A percentile compares a stretch with the other conserved stretches of the same genome.
Conservation (phyloP, 2,888 invertebrate species). For the Leptinotarsa tumamoca region DNA sequence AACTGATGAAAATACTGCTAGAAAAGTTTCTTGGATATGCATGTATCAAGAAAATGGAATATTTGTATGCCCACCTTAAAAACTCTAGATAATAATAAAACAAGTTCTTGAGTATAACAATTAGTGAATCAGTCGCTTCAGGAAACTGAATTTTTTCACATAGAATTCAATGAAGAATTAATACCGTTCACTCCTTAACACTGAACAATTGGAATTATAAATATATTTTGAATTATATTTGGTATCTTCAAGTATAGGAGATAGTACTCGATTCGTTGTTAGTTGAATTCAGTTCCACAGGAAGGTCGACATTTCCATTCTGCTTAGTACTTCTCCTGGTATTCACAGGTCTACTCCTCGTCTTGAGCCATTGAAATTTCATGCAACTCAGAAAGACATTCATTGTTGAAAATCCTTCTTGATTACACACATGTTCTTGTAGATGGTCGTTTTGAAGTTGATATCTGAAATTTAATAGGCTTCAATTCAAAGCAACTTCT, state of each 20-base stretch:
- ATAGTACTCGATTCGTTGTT: background rate
- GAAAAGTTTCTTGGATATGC: background rate
- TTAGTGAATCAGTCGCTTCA: background rate
- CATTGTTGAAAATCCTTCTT: conserved; percentile 68
- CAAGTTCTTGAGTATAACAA: background rate
- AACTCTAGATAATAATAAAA: background rate
- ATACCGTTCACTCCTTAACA: background rate
- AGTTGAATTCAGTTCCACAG: conserved; percentile 12
- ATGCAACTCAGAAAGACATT: conserved; percentile 80
- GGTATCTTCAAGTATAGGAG: conserved; percentile 2
- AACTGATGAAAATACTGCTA: background rate
- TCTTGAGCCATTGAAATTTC: conserved; percentile 75
- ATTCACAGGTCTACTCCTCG: conserved; percentile 51
- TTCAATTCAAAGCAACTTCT: background rate
- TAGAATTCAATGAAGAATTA: background rate
- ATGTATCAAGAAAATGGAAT: background rate
- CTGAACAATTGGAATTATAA: background rate
- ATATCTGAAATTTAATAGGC: conserved; percentile 61
- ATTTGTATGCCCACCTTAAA: conserved; percentile 3
- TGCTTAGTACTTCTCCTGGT: conserved; percentile 48
- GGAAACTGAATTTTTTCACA: background rate
- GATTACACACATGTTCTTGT: conserved; percentile 68
- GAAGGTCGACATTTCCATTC: conserved; percentile 47
- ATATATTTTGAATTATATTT: background rate
- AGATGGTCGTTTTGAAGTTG: conserved; percentile 80